A percentile compares a stretch with the other conserved stretches of the same genome.
phyloP scores from a whole-genome alignment of 2,113 vertebrate species.

The Zosterops hypoxanthus region DNA sequence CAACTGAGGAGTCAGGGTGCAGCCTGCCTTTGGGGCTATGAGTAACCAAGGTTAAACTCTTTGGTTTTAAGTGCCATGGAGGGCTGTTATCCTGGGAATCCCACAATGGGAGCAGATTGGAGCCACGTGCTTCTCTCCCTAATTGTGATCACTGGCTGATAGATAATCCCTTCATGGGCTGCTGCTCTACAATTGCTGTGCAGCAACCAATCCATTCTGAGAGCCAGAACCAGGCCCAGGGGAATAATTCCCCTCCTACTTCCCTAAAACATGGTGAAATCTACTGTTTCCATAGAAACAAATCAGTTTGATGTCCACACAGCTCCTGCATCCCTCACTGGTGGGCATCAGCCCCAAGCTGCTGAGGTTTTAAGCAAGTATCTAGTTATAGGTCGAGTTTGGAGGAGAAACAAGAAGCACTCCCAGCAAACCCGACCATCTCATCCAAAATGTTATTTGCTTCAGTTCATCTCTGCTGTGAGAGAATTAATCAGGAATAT shows the following conservation, averaged over 20 bases:
- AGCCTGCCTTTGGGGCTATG: background rate
- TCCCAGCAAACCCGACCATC: background rate
- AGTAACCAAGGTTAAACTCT: background rate
- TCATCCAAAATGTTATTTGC: background rate
- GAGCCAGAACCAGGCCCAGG: background rate
- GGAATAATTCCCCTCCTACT: slow-evolving; percentile 37
- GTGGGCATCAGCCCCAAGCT: slow-evolving; percentile 25
- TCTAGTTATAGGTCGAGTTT: background rate
- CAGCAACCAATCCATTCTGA: slow-evolving; percentile 20
- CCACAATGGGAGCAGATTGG: background rate
- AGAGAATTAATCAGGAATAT: slow-evolving; percentile 36
- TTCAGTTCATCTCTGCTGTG: background rate
- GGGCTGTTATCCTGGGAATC: background rate
- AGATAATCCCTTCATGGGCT: slow-evolving; percentile 17
- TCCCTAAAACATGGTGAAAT: slow-evolving; percentile 50
- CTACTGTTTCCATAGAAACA: slow-evolving; percentile 73
- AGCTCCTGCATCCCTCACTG: slow-evolving; percentile 33
- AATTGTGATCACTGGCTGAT: background rate
- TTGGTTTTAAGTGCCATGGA: background rate
- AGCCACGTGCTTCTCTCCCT: background rate
- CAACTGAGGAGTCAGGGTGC: background rate
- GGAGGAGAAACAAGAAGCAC: background rate
- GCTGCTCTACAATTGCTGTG: background rate
- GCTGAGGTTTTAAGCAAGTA: background rate
- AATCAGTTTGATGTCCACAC: slow-evolving; percentile 49